Evolutionary conservation across 1,140 invertebrate species (phyloP), one percentile per base, ranked within the genome.

Genomic region (Drosophila triauraria): DNA sequence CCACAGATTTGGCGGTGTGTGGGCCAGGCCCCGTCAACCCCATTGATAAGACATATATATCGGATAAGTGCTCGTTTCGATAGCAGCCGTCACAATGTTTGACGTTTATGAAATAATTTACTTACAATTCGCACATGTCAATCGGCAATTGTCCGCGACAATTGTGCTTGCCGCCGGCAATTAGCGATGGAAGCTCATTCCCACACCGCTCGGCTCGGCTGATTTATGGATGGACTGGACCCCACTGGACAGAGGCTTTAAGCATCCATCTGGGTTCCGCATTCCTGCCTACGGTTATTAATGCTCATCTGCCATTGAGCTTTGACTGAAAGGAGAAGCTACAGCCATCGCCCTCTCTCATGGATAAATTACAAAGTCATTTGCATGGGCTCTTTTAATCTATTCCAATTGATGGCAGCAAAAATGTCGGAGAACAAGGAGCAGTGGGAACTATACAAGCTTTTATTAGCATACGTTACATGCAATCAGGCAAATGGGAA

Each of bases 101-200:
- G 75, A 78, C 76, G 78, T 78, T 78, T 78, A 78, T 78, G 59
- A 84, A 88, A 87, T 87, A 87, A 88, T 87, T 87, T 82, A 70
- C 80, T 88, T 80, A 83, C 80, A 80, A 88, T 88, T 87, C 70
- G 78, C 84, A 83, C 83, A 68, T 88, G 83, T 82, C 83, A 87
- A 80, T 87, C 84, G 71, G 64, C 77, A 78, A 85, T 80, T 81
- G 61, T 46, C 46, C n/a, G 25, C 58, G 46, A 35, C 40, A 47
- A 60, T 57, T 84, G 60, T 77, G 50, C 48, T 15, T 42, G 47
- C 43, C 57, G 44, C 44, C 53, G 54, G 46, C 69, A 71, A 72
- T 72, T 72, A 60, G 69, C 67, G 44, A 27, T 43, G 46, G 56
- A 30, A n/a, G 47, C 38, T 32, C 23, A 46, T 56, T 47, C 62